A percentile compares a stretch with the other conserved stretches of the same genome.
phyloP scores from a whole-genome alignment of 2,888 invertebrate species.

The Andrena flavipes region DNA sequence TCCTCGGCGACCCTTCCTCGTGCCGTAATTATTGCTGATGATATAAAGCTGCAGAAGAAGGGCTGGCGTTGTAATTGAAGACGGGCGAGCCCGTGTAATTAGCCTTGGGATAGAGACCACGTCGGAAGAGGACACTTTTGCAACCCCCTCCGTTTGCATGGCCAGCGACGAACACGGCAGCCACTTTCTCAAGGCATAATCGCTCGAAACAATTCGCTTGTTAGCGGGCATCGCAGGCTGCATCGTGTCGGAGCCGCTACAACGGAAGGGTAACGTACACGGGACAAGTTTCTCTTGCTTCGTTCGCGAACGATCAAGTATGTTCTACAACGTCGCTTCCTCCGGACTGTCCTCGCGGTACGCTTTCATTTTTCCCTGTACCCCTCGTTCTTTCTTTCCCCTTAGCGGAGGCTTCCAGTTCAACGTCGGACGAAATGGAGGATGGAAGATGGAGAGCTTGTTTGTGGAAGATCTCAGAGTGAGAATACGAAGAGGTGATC shows the following conservation, averaged over 20 bases:
- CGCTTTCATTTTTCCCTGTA: conserved; percentile 48
- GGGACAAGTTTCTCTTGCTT: conserved; percentile 62
- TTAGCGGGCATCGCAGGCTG: conserved; percentile 24
- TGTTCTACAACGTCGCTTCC: conserved; percentile 49
- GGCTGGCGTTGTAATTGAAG: neutral
- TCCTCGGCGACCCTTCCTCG: neutral
- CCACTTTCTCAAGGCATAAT: conserved; percentile 48
- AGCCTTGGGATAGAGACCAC: conserved; percentile 17
- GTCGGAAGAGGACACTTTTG: conserved; percentile 42
- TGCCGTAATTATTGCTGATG: conserved; percentile 14
- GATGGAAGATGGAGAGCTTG: conserved; percentile 27
- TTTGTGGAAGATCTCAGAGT: conserved; percentile 21
- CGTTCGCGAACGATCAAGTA: conserved; percentile 63
- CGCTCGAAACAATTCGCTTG: conserved; percentile 52
- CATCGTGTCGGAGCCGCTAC: conserved; percentile 2
- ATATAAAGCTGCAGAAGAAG: neutral
- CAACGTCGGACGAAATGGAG: conserved; percentile 56
- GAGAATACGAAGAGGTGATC: neutral
- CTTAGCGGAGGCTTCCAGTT: conserved; percentile 46
- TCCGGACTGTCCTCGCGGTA: conserved; percentile 28
- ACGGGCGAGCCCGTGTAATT: conserved; percentile 37
- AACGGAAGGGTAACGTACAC: conserved; percentile 32
- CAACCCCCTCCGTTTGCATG: conserved; percentile 10
- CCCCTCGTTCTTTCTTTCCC: conserved; percentile 42
- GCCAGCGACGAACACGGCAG: conserved; percentile 32